Conservation (phyloP, 2,113 vertebrate genomes). For the Odontesthes bonariensis region DNA sequence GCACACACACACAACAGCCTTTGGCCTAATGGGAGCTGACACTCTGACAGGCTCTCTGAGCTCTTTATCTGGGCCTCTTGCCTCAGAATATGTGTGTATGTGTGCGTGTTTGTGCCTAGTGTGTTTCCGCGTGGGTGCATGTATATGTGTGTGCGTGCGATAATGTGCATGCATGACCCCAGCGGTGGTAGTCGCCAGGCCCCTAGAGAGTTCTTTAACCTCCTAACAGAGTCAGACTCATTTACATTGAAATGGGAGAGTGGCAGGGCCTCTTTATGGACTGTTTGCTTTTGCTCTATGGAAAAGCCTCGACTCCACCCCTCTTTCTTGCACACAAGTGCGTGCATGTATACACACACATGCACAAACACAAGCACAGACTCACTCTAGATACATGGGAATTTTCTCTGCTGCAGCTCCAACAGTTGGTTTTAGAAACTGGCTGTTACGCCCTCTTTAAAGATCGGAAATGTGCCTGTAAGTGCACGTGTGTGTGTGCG, state of each 20-base stretch:
- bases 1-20: conserved; percentile 78
- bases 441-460: conserved; percentile 56
- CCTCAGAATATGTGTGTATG: conserved; percentile 52
- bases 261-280: conserved; percentile 81
- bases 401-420: conserved; percentile 66
- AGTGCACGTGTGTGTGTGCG: conserved; percentile 43
- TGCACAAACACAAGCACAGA: conserved; percentile 39
- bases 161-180: conserved; percentile 69
- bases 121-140: conserved; percentile 2
- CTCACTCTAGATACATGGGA: conserved; percentile 62
- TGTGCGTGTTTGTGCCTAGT: conserved; percentile 46
- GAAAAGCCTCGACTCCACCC: conserved; percentile 73
- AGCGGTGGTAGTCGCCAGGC: conserved; percentile 74
- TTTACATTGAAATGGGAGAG: conserved; percentile 87
- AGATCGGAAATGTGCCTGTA: conserved; percentile 40
- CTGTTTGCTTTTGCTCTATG: conserved; percentile 82
- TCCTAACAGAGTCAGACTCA: conserved; percentile 84
- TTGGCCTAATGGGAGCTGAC: conserved; percentile 83
- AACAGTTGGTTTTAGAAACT: conserved; percentile 65
- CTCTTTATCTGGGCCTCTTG: conserved; percentile 82
- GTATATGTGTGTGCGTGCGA: conserved; percentile 29
- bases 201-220: conserved; percentile 82
- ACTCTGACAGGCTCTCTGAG: conserved; percentile 84
- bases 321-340: conserved; percentile 50
- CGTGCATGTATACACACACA: conserved; percentile 11